Conservation (phyloP, 2,113 vertebrate species). For the Toxotes chatareus region DNA sequence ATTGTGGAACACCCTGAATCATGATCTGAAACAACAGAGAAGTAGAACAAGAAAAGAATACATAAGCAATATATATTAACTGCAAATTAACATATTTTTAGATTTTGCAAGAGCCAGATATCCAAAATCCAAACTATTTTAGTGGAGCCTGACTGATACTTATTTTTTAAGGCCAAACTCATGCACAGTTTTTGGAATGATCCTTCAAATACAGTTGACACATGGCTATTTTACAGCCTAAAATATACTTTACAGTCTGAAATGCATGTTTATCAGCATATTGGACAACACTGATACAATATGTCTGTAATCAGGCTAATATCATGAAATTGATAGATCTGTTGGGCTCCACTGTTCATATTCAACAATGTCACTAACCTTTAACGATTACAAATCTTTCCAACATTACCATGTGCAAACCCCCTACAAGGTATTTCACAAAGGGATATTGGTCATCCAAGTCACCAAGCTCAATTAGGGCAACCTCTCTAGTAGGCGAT, state of each 20-base stretch:
- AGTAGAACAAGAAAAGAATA: too few relatives aligned
- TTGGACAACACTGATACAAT: too few relatives aligned
- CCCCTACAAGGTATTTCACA: conserved; percentile 38
- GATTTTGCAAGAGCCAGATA: neutral
- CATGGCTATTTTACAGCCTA: too few relatives aligned
- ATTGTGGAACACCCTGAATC: neutral
- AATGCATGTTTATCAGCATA: too few relatives aligned
- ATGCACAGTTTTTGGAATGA: too few relatives aligned
- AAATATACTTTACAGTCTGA: too few relatives aligned
- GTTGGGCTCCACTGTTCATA: too few relatives aligned
- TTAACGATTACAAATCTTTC: conserved; percentile 17
- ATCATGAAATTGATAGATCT: too few relatives aligned
- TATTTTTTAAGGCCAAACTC: too few relatives aligned
- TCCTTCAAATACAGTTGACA: too few relatives aligned
- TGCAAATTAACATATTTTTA: neutral
- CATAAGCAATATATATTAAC: neutral
- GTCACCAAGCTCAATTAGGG: conserved; percentile 52
- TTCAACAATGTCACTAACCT: neutral
- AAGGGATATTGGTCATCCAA: conserved; percentile 52
- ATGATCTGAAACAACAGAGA: conserved; percentile 4
- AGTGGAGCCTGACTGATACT: neutral
- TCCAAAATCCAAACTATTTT: neutral
- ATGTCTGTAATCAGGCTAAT: too few relatives aligned
- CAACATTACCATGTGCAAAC: conserved; percentile 39
- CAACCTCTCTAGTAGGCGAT: conserved; percentile 48